Evolutionary conservation across 2,797 vertebrate genomes (phyloP).

Genomic region (Tapera naevia): DNA sequence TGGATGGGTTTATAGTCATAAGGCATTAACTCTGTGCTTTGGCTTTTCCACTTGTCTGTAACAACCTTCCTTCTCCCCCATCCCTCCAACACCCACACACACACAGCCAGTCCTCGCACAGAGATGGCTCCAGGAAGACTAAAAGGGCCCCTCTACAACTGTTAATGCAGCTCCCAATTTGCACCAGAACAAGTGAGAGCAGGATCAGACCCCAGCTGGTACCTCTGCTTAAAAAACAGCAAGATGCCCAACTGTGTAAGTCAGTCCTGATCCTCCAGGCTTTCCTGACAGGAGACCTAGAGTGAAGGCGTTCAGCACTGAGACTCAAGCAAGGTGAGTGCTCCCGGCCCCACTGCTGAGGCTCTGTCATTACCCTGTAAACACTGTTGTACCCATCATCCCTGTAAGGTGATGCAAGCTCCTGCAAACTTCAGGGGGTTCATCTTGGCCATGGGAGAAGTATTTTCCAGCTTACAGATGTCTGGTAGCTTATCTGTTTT

Average conservation of each 20-base stretch:
- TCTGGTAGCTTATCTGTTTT: slow-evolving; percentile 53
- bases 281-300: not conserved
- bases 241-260: not conserved
- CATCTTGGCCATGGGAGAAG: not conserved
- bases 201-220: not conserved
- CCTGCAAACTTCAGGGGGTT: not conserved
- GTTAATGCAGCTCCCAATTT: slow-evolving; percentile 5
- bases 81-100: not conserved
- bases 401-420: not conserved
- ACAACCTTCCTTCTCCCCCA: not conserved
- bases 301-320: not conserved
- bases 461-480: slow-evolving; percentile 23
- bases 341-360: not conserved
- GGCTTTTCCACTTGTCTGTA: slow-evolving; percentile 1
- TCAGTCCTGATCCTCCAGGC: not conserved
- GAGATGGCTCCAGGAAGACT: not conserved
- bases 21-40: slow-evolving; percentile 14
- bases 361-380: not conserved
- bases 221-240: not conserved
- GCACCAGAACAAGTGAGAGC: not conserved
- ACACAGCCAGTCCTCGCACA: not conserved
- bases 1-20: not conserved
- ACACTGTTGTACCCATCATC: not conserved
- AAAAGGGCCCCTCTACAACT: not conserved
- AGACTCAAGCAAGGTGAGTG: not conserved